Conservation (phyloP, 2,888 invertebrate species). For the Eurytoma californica region DNA sequence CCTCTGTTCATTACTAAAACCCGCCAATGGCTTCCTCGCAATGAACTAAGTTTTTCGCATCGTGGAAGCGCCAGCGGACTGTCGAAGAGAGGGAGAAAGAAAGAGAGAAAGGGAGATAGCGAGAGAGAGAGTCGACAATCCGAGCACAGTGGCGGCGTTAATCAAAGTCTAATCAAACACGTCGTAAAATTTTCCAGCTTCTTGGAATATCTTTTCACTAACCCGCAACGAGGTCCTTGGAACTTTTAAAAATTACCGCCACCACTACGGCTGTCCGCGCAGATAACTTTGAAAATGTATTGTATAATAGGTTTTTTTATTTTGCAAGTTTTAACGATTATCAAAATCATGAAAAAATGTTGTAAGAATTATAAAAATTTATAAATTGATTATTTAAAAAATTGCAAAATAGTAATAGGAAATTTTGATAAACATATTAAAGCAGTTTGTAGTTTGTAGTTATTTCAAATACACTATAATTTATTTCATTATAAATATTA, state of each 20-base stretch:
- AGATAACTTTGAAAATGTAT: slow-evolving; percentile 3
- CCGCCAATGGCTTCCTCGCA: background rate
- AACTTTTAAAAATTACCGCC: slow-evolving; percentile 24
- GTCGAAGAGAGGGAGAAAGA: slow-evolving; percentile 12
- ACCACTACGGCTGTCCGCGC: background rate
- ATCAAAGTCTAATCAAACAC: slow-evolving; percentile 50
- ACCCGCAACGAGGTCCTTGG: background rate
- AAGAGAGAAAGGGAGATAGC: slow-evolving; percentile 7
- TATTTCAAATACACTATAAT: too few relatives aligned
- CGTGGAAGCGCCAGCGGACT: background rate
- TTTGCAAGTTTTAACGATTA: too few relatives aligned
- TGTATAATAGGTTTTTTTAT: background rate
- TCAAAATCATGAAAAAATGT: too few relatives aligned
- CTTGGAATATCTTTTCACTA: slow-evolving; percentile 31
- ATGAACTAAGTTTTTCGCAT: slow-evolving; percentile 32
- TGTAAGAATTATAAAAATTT: too few relatives aligned
- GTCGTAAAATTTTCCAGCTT: slow-evolving; percentile 36
- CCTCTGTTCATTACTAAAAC: slow-evolving; percentile 35
- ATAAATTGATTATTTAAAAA: too few relatives aligned
- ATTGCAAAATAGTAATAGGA: too few relatives aligned
- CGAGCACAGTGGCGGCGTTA: slow-evolving; percentile 12
- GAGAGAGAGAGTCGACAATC: slow-evolving; percentile 4
- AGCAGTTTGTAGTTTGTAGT: too few relatives aligned
- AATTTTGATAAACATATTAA: too few relatives aligned
- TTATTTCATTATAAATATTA: too few relatives aligned